Conservation (phyloP, 1,140 invertebrate genomes). For the Euglossa dilemma region DNA sequence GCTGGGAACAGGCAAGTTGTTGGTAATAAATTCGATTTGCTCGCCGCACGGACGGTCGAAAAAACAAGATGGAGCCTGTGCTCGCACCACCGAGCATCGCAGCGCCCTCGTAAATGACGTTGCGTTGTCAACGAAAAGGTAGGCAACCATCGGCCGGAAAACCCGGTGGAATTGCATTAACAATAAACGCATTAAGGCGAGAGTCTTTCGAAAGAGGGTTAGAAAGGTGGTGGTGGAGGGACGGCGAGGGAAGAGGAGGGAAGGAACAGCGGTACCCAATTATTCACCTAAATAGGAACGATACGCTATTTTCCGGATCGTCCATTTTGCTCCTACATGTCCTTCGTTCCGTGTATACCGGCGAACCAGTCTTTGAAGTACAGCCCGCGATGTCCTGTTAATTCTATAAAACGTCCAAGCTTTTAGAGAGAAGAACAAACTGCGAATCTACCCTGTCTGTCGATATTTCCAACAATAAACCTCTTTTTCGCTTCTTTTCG, state of each 20-base stretch:
- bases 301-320: conserved; percentile 65
- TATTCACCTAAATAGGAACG: conserved; percentile 70
- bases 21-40: conserved; percentile 45
- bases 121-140: conserved; percentile 71
- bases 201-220: conserved; percentile 52
- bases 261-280: conserved; percentile 67
- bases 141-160: conserved; percentile 72
- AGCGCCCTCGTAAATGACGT: conserved; percentile 69
- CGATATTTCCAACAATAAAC: too few species aligned
- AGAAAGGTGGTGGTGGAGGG: neutral
- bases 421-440: conserved; percentile 22
- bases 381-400: conserved; percentile 34
- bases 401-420: conserved; percentile 54
- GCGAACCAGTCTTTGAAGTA: conserved; percentile 41
- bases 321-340: conserved; percentile 43
- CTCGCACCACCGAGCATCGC: conserved; percentile 31
- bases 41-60: neutral
- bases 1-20: neutral
- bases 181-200: conserved; percentile 74
- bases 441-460: neutral
- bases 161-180: conserved; percentile 74
- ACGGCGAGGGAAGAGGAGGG: neutral
- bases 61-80: conserved; percentile 12
- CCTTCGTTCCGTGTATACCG: conserved; percentile 38
- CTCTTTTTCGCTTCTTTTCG: too few species aligned